A percentile compares a stretch with the other conserved stretches of the same genome.
phyloP scores from a whole-genome alignment of 1,140 invertebrate genomes.

The Drosophila ambigua region DNA sequence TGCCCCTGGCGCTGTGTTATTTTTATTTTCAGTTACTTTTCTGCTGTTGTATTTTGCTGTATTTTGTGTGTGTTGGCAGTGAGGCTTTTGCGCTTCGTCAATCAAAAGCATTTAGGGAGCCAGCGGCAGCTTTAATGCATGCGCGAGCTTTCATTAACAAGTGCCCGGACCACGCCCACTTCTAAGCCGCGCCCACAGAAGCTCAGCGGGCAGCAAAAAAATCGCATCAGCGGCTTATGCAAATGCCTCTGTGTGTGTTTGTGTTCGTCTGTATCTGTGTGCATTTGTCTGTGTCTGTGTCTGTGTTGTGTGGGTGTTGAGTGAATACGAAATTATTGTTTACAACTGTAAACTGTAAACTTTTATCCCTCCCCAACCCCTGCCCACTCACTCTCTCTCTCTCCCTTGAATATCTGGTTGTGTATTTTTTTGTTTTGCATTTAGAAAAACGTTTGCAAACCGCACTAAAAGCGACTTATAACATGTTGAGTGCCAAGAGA shows the following conservation, averaged over 20 bases:
- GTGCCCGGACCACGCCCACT: constrained; percentile 60
- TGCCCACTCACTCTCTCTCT: background rate
- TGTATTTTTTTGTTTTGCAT: constrained; percentile 39
- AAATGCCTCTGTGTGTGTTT: constrained; percentile 53
- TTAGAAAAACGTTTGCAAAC: constrained; percentile 76
- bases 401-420: constrained; percentile 5
- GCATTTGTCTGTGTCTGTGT: background rate
- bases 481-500: constrained; percentile 83
- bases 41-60: background rate
- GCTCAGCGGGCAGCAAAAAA: constrained; percentile 50
- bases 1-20: constrained; percentile 1
- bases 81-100: constrained; percentile 75
- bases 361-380: constrained; percentile 18
- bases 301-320: constrained; percentile 68
- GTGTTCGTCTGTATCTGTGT: constrained; percentile 21
- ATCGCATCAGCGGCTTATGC: constrained; percentile 81
- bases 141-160: constrained; percentile 80
- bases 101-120: constrained; percentile 72
- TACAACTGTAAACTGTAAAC: constrained; percentile 80
- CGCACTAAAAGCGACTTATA: constrained; percentile 83
- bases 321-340: constrained; percentile 83
- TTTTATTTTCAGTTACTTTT: constrained; percentile 31
- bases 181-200: constrained; percentile 67
- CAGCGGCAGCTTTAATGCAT: constrained; percentile 76
- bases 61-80: constrained; percentile 38